Percentiles rank a stretch among this genome's conserved stretches.
These are phyloP conservation scores for Apostichopus californicus DNA, from an alignment of 35 echinoderm and acorn worm genomes.

Conservation along the genomic window DNA sequence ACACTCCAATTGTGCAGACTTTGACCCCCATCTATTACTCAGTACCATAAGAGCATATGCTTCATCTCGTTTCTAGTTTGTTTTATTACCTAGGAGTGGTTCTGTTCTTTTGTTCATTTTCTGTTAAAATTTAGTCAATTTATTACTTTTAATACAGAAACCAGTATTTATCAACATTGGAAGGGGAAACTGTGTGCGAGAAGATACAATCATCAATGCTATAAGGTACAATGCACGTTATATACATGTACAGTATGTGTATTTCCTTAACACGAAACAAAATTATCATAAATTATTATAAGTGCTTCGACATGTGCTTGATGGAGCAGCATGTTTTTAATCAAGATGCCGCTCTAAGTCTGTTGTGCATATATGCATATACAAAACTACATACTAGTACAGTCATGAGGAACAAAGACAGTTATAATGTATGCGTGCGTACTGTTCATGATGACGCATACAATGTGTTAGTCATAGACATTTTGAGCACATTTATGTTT, in stretches of 20 bases:
- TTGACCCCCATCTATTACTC: neutral
- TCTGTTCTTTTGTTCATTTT: neutral
- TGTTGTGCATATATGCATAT: too few species aligned
- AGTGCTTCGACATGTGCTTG: neutral
- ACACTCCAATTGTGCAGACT: too few species aligned
- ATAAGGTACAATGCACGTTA: conserved; percentile 9
- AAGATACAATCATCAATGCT: conserved; percentile 20
- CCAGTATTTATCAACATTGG: conserved; percentile 58
- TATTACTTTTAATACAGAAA: neutral
- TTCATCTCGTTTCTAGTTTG: neutral
- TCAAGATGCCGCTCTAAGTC: too few species aligned
- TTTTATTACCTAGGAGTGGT: neutral
- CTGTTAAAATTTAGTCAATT: neutral
- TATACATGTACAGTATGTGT: neutral
- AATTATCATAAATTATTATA: too few species aligned
- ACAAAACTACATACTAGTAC: too few species aligned
- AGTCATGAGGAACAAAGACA: too few species aligned
- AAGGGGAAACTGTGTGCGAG: conserved; percentile 32
- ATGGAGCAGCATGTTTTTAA: too few species aligned
- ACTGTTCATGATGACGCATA: too few species aligned
- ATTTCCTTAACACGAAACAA: too few species aligned
- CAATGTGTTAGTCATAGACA: too few species aligned
- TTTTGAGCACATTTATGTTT: too few species aligned
- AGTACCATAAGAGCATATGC: neutral
- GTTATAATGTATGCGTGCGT: too few species aligned